Evolutionary conservation across 2,797 vertebrate species (phyloP), one percentile per base, ranked within the genome.

Genomic region (Oreonectes daqikongensis): DNA sequence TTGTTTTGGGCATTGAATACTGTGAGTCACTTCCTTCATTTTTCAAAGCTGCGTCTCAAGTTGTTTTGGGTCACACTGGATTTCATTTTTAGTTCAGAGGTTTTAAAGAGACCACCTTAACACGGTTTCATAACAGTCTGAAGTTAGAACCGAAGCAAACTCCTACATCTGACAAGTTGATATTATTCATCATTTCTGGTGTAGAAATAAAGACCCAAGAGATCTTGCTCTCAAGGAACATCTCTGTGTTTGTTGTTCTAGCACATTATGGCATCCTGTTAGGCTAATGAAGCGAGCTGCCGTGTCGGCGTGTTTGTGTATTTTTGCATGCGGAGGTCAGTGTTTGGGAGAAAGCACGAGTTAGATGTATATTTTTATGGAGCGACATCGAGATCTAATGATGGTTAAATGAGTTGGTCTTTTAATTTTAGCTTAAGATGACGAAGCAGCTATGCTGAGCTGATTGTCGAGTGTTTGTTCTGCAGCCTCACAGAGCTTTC

Each of bases 1-100:
- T 99, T 55, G 93, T 99, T 83, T 89, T 99, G 84, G 97, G 97
- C 81, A 98, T 98, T 0, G 97, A 99, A 86, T 99, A 99, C 89
- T 77, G 97, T 99, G 87, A 97, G 97, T 96, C 85, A 70, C 82
- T 42, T 35, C 32, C 48, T 67, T 72, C 5, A 30, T 70, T 77
- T 46, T 70, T 42, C 17, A 52, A 52, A 69, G 42, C 15, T 55
- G 3, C 44, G 22, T 75, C n/a, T 75, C 4, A 17, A 57, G 11
- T 76, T 50, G 53, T 22, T n/a, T 5, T 18, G 15, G 42, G 59
- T 42, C 65, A 20, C 20, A 24, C 14, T 69, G 40, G 6, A 42
- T 48, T 76, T 44, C 40, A 40, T 38, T 60, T 59, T 60, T 48
- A 40, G 73, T 59, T 59, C 55, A 30, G 30, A n/a, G 18, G 9